Percentiles rank a stretch among this genome's conserved stretches.
Evolutionary conservation across 2,113 vertebrate genomes (phyloP).

Genomic region (Mirza zaza): DNA sequence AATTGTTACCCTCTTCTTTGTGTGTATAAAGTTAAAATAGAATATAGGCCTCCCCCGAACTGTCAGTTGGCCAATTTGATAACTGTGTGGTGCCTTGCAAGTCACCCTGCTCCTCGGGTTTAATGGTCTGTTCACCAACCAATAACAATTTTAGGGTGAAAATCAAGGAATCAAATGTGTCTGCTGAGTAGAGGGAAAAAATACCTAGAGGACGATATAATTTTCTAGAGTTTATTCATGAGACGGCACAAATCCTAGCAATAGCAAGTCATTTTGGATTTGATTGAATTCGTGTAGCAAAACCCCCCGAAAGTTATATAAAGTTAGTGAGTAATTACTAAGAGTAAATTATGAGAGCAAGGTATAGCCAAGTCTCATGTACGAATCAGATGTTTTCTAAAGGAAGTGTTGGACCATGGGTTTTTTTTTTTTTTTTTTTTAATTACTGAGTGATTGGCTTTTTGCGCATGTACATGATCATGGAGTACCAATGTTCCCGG

Average conservation of each 20-base stretch:
- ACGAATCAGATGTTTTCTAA: constrained; percentile 7
- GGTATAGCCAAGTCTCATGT: background rate
- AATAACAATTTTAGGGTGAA: background rate
- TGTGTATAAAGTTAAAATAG: background rate
- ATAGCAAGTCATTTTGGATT: background rate
- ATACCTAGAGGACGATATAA: background rate
- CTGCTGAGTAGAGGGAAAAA: background rate
- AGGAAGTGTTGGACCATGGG: background rate
- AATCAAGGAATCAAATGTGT: background rate
- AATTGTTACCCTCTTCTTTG: background rate
- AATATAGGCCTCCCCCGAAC: background rate
- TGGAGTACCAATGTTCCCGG: background rate
- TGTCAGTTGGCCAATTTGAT: background rate
- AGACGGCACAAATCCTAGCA: background rate
- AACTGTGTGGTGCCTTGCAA: background rate
- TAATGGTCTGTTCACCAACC: background rate
- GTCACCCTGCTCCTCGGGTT: background rate
- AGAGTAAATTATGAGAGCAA: background rate
- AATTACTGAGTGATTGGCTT: background rate
- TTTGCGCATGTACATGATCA: background rate
- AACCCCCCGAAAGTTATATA: background rate
- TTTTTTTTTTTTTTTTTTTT: background rate
- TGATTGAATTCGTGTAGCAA: background rate
- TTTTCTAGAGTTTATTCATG: background rate
- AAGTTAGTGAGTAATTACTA: background rate